phyloP scores from a whole-genome alignment of 2,888 invertebrate genomes.

The Tridacna gigas region DNA sequence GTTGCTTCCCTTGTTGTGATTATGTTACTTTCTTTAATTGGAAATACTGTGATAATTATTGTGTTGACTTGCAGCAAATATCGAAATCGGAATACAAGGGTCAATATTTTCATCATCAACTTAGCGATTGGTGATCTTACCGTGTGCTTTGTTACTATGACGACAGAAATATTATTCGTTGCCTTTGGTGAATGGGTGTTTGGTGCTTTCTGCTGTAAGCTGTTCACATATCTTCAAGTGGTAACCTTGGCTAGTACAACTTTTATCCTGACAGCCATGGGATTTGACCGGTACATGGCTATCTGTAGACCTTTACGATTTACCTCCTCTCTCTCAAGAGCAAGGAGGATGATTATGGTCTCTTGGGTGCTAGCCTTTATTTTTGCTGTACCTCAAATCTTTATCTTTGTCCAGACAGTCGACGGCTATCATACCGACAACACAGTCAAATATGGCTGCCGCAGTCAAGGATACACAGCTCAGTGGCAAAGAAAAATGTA shows the following conservation, averaged over 20 bases:
- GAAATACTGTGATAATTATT: slow-evolving; percentile 84
- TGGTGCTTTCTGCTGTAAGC: slow-evolving; percentile 84
- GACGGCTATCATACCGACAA: slow-evolving; percentile 81
- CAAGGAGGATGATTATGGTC: slow-evolving; percentile 82
- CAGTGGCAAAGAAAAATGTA: slow-evolving; percentile 85
- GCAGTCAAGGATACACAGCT: slow-evolving; percentile 84
- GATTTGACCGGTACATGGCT: slow-evolving; percentile 85
- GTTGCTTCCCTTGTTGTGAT: slow-evolving; percentile 84
- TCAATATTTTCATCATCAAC: slow-evolving; percentile 86
- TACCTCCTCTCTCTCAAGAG: slow-evolving; percentile 78
- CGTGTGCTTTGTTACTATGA: slow-evolving; percentile 85
- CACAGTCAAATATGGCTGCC: slow-evolving; percentile 79
- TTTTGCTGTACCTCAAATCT: slow-evolving; percentile 84
- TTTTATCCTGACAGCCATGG: slow-evolving; percentile 85
- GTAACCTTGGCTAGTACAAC: slow-evolving; percentile 85
- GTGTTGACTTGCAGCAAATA: slow-evolving; percentile 83
- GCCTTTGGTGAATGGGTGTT: slow-evolving; percentile 85
- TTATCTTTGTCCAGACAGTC: slow-evolving; percentile 84
- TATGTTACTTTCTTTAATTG: slow-evolving; percentile 83
- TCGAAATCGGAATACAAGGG: slow-evolving; percentile 83
- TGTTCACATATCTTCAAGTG: slow-evolving; percentile 84
- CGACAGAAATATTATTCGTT: slow-evolving; percentile 85
- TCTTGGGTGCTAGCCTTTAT: slow-evolving; percentile 85
- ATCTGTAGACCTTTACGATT: slow-evolving; percentile 84
- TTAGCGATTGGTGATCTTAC: slow-evolving; percentile 85